Conservation (phyloP, 1,140 invertebrate genomes). For the Spodoptera frugiperda region DNA sequence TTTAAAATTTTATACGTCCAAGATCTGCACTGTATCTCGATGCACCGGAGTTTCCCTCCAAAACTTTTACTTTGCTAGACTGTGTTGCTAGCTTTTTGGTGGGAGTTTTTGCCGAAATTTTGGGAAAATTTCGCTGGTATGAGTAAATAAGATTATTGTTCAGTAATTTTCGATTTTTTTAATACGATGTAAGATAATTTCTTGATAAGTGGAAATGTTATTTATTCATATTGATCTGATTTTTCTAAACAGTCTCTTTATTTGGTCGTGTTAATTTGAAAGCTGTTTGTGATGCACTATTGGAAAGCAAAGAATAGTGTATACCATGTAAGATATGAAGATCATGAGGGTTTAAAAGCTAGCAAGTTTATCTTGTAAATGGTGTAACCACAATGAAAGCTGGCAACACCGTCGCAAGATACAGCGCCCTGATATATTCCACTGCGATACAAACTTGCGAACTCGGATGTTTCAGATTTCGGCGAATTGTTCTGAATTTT, state of each 20-base stretch:
- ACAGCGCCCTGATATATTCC: slow-evolving; percentile 51
- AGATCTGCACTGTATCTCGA: slow-evolving; percentile 41
- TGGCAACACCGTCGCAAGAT: slow-evolving; percentile 39
- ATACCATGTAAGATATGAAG: no score
- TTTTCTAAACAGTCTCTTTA: no score
- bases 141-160: neutral
- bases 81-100: slow-evolving; percentile 16
- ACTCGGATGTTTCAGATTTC: slow-evolving; percentile 50
- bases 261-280: no score
- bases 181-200: no score
- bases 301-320: no score
- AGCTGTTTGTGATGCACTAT: no score
- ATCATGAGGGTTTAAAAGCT: no score
- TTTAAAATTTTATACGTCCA: slow-evolving; percentile 50
- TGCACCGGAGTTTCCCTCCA: slow-evolving; percentile 27
- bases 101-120: neutral
- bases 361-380: neutral
- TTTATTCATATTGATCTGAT: no score
- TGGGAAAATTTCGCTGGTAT: neutral
- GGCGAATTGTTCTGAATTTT: slow-evolving; percentile 49
- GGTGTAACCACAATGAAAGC: neutral
- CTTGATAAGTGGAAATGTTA: no score
- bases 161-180: no score
- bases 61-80: slow-evolving; percentile 40
- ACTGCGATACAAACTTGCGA: slow-evolving; percentile 51